These are phyloP conservation scores for Drosophila nasuta DNA, from an alignment of 1,140 invertebrate genomes.

Conservation along the genomic window DNA sequence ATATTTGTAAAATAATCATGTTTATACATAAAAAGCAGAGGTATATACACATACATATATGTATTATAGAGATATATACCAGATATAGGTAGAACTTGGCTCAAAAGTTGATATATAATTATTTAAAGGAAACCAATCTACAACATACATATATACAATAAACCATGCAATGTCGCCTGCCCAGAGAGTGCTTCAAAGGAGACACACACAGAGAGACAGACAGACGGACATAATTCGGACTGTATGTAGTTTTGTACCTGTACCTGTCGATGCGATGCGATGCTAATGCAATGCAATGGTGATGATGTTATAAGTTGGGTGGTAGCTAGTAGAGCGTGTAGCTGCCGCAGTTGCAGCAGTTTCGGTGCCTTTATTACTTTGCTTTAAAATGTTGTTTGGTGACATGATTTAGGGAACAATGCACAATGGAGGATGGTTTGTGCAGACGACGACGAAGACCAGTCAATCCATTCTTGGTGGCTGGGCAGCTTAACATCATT, in stretches of 20 bases:
- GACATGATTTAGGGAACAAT: slow-evolving; percentile 37
- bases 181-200: neutral
- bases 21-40: neutral
- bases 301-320: too few relatives aligned
- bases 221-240: slow-evolving; percentile 19
- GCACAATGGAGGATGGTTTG: neutral
- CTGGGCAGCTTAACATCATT: too few relatives aligned
- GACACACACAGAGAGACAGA: neutral
- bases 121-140: slow-evolving; percentile 14
- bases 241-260: slow-evolving; percentile 38
- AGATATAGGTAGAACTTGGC: slow-evolving; percentile 19
- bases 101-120: slow-evolving; percentile 35
- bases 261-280: slow-evolving; percentile 21
- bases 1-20: slow-evolving; percentile 7
- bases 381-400: slow-evolving; percentile 41
- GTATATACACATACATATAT: neutral
- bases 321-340: slow-evolving; percentile 16
- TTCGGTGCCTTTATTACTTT: slow-evolving; percentile 74
- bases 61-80: slow-evolving; percentile 17
- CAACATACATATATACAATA: slow-evolving; percentile 9
- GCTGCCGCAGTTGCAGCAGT: slow-evolving; percentile 41
- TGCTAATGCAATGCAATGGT: slow-evolving; percentile 2
- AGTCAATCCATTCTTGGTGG: neutral
- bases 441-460: too few relatives aligned
- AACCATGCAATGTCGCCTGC: slow-evolving; percentile 25